A percentile compares a stretch with the other conserved stretches of the same genome.
These are phyloP conservation scores for Conchocele bisecta DNA, from an alignment of 2,888 invertebrate genomes.

Conservation along the genomic window DNA sequence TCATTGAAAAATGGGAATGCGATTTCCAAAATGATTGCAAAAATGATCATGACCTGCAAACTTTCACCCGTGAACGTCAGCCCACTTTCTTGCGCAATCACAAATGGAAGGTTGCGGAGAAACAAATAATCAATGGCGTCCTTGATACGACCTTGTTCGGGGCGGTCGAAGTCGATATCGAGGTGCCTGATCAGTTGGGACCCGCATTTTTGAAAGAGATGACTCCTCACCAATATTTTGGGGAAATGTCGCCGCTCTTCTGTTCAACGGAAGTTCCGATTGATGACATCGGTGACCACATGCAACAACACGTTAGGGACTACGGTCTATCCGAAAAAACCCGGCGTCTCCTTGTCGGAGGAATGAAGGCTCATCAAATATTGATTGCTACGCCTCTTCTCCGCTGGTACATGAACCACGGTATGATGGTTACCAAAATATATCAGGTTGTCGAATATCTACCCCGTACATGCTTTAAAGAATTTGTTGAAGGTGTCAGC, in stretches of 20 bases:
- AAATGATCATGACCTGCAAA: too few species aligned
- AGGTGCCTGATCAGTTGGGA: neutral
- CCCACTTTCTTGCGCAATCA: neutral
- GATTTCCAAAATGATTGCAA: too few species aligned
- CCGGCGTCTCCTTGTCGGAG: neutral
- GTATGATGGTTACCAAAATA: constrained; percentile 10
- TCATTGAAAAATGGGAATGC: constrained; percentile 3
- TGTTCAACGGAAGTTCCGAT: constrained; percentile 18
- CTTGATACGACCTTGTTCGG: neutral
- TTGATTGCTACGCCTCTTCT: neutral
- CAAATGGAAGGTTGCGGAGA: neutral
- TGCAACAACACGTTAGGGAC: neutral
- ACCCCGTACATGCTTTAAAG: constrained; percentile 1
- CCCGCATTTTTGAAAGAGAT: neutral
- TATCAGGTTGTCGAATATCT: constrained; percentile 20
- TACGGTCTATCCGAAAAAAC: neutral
- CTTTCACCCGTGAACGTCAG: neutral
- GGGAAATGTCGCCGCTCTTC: constrained; percentile 28
- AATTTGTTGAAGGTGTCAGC: constrained; percentile 4
- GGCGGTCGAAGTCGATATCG: neutral
- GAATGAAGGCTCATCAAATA: neutral
- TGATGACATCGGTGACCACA: neutral
- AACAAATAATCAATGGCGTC: neutral
- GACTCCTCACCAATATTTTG: constrained; percentile 24
- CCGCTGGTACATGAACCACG: constrained; percentile 24